Evolutionary conservation across 2,797 vertebrate species (phyloP), one percentile per base, ranked within the genome.

Genomic region (Phataginus tricuspis): DNA sequence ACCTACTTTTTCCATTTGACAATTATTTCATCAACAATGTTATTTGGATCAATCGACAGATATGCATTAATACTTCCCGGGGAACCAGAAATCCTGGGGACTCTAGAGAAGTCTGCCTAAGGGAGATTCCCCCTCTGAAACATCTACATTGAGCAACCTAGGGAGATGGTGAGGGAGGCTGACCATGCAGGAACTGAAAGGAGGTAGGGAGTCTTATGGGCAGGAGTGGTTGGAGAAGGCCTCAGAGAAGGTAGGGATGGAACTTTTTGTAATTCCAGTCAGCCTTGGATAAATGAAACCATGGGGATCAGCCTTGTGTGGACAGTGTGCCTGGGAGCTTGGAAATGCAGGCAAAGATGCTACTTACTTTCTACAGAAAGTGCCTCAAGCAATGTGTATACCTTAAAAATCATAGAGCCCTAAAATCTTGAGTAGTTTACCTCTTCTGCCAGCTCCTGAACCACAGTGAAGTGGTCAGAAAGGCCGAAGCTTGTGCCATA

Each of bases 1-100:
- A 18, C 72, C 27, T 86, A 9, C 23, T 86, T 84, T 45, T 94
- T 51, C 78, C 75, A 59, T 25, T 61, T 74, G 79, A 86, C 55
- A 78, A 29, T 78, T 42, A 49, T 39, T 15, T 85, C n/a, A 63
- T 92, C 55, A 49, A 49, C 16, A n/a, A 11, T 31, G 75, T 86
- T 53, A 69, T 83, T 49, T 78, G 63, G 39, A 66, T 84, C 86
- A 51, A 21, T 57, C 71, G 75, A 9, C 59, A 74, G 95, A 74
- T 61, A 68, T 23, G 7, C 7, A 11, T 86, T 79, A 51, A 59
- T 61, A 37, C 7, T 94, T 79, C 27, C 61, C 49, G 7, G 37
- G 74, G 74, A 27, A 19, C 15, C 45, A 37, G 49, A 27, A 86
- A 64, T 53, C 31, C 25, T 4, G 12, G 21, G 63, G 29, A 55